Percentiles rank a stretch among this genome's conserved stretches.
These are phyloP conservation scores for Crocuta crocuta DNA, from an alignment of 2,113 vertebrate genomes.

Conservation along the genomic window DNA sequence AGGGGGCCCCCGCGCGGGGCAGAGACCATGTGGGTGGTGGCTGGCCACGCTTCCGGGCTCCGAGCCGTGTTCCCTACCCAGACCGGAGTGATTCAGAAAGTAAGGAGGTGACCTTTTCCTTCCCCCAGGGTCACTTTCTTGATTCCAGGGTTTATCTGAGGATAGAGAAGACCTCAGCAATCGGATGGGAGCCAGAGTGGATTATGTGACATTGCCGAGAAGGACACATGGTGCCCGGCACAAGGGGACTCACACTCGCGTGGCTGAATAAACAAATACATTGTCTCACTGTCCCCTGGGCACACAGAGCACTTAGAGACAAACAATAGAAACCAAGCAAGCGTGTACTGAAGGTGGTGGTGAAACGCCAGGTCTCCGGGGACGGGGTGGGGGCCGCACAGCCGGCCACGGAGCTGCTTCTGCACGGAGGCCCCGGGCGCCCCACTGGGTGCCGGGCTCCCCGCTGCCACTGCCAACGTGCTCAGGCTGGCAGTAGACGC, in stretches of 20 bases:
- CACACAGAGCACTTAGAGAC: fast-evolving
- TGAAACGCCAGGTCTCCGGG: fast-evolving
- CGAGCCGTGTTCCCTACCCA: not conserved
- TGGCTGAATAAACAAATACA: fast-evolving
- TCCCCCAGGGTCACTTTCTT: not conserved
- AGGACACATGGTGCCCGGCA: fast-evolving
- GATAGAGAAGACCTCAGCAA: not conserved
- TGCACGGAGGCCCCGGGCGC: fast-evolving
- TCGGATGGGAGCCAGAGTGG: not conserved
- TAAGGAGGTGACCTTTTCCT: slow-evolving; percentile 46
- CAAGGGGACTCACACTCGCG: not conserved
- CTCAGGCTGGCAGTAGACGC: not conserved
- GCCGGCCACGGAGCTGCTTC: not conserved
- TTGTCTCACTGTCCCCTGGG: fast-evolving
- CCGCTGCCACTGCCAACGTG: fast-evolving
- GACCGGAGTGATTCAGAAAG: slow-evolving; percentile 61
- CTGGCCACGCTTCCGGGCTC: not conserved
- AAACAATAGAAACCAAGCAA: fast-evolving
- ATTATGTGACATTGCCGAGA: fast-evolving
- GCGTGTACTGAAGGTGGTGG: fast-evolving
- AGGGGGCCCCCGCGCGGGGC: not conserved
- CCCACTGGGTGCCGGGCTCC: fast-evolving
- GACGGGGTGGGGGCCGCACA: fast-evolving
- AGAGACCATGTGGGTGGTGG: not conserved
- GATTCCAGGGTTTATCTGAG: not conserved